These are phyloP conservation scores for Urocitellus parryii DNA, from an alignment of 2,113 vertebrate species.

Conservation along the genomic window DNA sequence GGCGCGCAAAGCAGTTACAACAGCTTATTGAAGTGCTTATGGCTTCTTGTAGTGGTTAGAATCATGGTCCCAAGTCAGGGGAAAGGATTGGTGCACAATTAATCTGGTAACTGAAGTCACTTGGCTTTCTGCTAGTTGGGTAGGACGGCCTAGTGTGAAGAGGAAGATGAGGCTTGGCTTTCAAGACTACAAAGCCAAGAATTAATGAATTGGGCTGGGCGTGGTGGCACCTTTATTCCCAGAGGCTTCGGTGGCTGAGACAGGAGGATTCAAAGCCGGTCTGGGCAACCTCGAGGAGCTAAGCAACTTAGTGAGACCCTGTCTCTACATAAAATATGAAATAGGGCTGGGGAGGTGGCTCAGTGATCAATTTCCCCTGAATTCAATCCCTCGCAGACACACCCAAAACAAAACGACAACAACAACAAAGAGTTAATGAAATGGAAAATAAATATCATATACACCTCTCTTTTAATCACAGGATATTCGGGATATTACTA, in stretches of 20 bases:
- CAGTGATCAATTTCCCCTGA: no score
- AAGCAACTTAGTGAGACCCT: no score
- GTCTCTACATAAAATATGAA: no score
- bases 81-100: not conserved
- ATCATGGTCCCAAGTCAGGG: not conserved
- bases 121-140: not conserved
- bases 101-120: not conserved
- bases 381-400: no score
- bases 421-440: not conserved
- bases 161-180: not conserved
- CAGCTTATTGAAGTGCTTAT: not conserved
- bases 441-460: not conserved
- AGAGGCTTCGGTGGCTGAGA: no score
- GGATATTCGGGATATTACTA: not conserved
- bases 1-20: not conserved
- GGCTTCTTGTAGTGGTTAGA: not conserved
- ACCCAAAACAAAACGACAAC: no score
- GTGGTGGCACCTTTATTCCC: no score
- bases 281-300: no score
- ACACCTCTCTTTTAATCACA: not conserved
- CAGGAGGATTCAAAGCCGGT: no score
- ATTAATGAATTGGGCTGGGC: not conserved
- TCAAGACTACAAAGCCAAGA: not conserved
- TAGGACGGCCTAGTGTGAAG: not conserved
- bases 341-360: no score